These are phyloP conservation scores for Fragum sueziense DNA, from an alignment of 2,888 invertebrate genomes.

Conservation along the genomic window DNA sequence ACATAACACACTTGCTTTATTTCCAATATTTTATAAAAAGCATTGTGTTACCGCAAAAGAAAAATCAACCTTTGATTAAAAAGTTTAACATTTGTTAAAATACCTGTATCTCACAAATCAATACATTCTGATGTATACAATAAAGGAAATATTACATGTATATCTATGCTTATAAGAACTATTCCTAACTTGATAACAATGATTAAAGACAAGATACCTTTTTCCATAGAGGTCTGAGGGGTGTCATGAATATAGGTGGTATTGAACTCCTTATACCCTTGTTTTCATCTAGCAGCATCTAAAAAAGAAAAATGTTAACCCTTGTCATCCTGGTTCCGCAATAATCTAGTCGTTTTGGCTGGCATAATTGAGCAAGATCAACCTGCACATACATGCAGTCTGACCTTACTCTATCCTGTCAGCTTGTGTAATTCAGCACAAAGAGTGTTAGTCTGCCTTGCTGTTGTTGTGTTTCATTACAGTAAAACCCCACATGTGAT, in stretches of 20 bases:
- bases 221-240: slow-evolving; percentile 87
- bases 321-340: too few relatives aligned
- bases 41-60: too few relatives aligned
- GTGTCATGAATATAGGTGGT: slow-evolving; percentile 87
- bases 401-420: background rate
- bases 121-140: background rate
- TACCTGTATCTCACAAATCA: background rate
- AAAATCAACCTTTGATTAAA: background rate
- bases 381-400: background rate
- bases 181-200: too few relatives aligned
- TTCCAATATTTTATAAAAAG: too few relatives aligned
- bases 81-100: background rate
- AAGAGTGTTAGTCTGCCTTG: background rate
- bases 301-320: slow-evolving; percentile 41
- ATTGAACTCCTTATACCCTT: slow-evolving; percentile 82
- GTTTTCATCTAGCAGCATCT: slow-evolving; percentile 74
- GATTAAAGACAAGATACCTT: too few relatives aligned
- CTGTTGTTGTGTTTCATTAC: background rate
- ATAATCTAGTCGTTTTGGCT: too few relatives aligned
- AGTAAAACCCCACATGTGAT: too few relatives aligned
- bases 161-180: background rate
- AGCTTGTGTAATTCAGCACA: background rate
- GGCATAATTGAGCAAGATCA: background rate
- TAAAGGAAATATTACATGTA: background rate
- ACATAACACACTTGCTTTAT: too few relatives aligned